Evolutionary conservation across 2,888 invertebrate genomes (phyloP).

Genomic region (Thalpophila matura): DNA sequence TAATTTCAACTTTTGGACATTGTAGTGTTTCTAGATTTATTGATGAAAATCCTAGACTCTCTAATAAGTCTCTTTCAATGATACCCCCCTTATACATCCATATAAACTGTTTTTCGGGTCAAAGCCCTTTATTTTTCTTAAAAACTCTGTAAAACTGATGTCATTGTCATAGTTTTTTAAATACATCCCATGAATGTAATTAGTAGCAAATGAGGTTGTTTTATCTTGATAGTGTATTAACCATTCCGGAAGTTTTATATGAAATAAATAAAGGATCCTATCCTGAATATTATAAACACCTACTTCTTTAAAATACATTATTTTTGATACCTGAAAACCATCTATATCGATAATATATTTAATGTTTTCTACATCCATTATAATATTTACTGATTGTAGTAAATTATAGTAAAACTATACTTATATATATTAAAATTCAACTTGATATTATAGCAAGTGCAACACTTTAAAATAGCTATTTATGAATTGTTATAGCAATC

Average conservation of each 20-base stretch:
- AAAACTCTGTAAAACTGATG: no score
- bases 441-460: no score
- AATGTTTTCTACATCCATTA: no score
- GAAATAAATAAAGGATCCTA: neutral
- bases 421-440: no score
- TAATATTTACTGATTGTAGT: no score
- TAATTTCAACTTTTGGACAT: neutral
- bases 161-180: neutral
- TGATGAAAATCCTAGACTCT: neutral
- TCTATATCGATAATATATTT: neutral
- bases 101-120: neutral
- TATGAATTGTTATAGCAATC: no score
- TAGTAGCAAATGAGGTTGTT: neutral
- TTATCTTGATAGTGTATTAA: neutral
- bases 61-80: neutral
- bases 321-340: neutral
- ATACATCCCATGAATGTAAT: neutral
- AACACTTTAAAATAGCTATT: no score
- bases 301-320: neutral
- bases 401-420: no score
- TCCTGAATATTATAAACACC: neutral
- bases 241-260: neutral
- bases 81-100: neutral
- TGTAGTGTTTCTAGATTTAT: neutral
- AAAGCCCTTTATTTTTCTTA: neutral